Base-by-base conservation (phyloP, 2,797 vertebrate genomes). In the Etheostoma nigrum region DNA sequence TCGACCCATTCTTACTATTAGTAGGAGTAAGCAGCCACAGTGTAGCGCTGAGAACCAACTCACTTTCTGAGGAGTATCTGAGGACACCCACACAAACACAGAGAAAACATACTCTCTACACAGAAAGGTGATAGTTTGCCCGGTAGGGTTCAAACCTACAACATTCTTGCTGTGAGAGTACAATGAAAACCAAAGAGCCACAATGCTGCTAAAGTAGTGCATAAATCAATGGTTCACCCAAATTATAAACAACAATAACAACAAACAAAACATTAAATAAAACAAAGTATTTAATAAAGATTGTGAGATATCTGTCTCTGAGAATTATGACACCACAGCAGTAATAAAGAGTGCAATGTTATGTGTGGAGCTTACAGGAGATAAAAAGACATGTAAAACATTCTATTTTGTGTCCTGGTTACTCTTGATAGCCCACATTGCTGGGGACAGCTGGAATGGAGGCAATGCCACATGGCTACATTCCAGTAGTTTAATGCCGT, bases 1-100 rank as follows among this genome's bases (percentile, higher is more conserved):
- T 48, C 52, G 25, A 70, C 19, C 45, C 13, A 51, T 68, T 79
- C 72, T 72, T 44, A 42, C 18, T 51, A 12, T 67, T 48, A 53
- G 40, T 55, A 55, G 58, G 62, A 48, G 25, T 40, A 53, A 73
- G 57, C 44, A 69, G 36, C 44, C 8, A 67, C 18, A 59, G 27
- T 12, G 19, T 4, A 42, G 45, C 33, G 44, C 44, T 42, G 42
- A 33, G 11, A 47, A 45, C 19, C 42, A 54, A 21, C 36, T 40
- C 36, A 10, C 3, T 40, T 40, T 40, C 10, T 40, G 3, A 40
- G 36, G 36, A 40, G 36, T 40, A 40, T 40, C 10, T 40, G 36
- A 40, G 36, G 36, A 40, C 36, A 2, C 23, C 40, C 18, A 48
- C 48, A 49, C 9, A 57, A 53, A 67, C 18, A 76, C 8, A 54